Evolutionary conservation across 2,888 invertebrate genomes (phyloP).

Genomic region (Boloria euphrosyne): DNA sequence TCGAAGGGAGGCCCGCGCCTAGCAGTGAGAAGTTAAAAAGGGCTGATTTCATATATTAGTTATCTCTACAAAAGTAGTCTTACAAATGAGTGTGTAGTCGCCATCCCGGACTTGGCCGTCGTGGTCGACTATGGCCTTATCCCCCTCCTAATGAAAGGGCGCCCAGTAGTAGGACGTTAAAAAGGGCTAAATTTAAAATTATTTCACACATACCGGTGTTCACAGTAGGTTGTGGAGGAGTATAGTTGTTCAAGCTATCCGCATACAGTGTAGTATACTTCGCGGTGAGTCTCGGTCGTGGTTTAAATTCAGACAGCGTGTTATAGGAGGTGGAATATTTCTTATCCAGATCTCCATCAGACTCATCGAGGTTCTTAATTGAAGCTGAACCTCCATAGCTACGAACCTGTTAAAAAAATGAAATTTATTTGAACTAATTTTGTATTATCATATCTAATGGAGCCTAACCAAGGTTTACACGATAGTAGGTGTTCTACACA

Average conservation of each 20-base stretch:
- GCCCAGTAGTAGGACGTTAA: too few species aligned
- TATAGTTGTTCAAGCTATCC: constrained; percentile 69
- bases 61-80: too few species aligned
- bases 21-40: too few species aligned
- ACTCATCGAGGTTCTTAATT: constrained; percentile 76
- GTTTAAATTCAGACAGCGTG: constrained; percentile 62
- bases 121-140: too few species aligned
- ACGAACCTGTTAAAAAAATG: constrained; percentile 56
- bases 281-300: constrained; percentile 68
- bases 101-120: too few species aligned
- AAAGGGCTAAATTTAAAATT: too few species aligned
- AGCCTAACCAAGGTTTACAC: too few species aligned
- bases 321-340: constrained; percentile 61
- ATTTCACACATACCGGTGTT: constrained; percentile 41
- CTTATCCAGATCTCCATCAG: constrained; percentile 72
- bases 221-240: constrained; percentile 45
- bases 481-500: too few species aligned
- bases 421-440: background rate
- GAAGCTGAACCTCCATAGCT: constrained; percentile 75
- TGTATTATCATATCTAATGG: background rate
- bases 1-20: too few species aligned
- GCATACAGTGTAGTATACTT: constrained; percentile 73
- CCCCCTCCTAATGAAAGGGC: too few species aligned
- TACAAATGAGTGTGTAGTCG: too few species aligned
- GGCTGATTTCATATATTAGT: too few species aligned